phyloP scores from a whole-genome alignment of 1,140 invertebrate genomes.

The Vanessa atalanta region DNA sequence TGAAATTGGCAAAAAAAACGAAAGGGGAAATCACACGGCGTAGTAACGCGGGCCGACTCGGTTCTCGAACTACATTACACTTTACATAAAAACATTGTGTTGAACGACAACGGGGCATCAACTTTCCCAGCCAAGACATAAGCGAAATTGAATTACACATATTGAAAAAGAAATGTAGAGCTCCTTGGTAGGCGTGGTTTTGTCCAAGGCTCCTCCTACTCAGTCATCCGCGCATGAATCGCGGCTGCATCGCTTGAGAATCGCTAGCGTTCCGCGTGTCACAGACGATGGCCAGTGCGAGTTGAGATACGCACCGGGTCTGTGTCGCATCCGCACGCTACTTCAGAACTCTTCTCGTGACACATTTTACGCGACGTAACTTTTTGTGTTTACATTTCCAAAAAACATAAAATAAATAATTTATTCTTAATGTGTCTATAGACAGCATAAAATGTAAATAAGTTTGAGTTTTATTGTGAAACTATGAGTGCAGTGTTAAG shows the following conservation, averaged over 20 bases:
- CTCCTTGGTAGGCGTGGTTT: conserved; percentile 79
- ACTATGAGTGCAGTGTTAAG: conserved; percentile 45
- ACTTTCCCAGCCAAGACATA: conserved; percentile 81
- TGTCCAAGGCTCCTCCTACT: conserved; percentile 69
- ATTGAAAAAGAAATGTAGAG: conserved; percentile 81
- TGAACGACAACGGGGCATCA: conserved; percentile 79
- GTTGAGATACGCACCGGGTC: conserved; percentile 45
- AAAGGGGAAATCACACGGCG: conserved; percentile 68
- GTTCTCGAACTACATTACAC: conserved; percentile 78
- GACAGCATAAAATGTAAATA: conserved; percentile 11
- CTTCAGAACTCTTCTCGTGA: conserved; percentile 53
- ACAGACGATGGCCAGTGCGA: conserved; percentile 57
- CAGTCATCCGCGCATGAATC: conserved; percentile 67
- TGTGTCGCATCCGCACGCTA: conserved; percentile 53
- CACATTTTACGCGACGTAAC: conserved; percentile 2
- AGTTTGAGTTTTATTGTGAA: conserved; percentile 49
- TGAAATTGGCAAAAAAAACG: conserved; percentile 68
- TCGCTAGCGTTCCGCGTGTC: conserved; percentile 51
- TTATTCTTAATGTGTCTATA: conserved; percentile 42
- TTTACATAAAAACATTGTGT: conserved; percentile 81
- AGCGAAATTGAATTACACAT: conserved; percentile 81
- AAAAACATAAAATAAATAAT: conserved; percentile 40
- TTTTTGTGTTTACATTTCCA: conserved; percentile 29
- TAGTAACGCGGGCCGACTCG: conserved; percentile 66
- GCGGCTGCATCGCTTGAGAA: conserved; percentile 51